A percentile compares a stretch with the other conserved stretches of the same genome.
Evolutionary conservation across 2,797 vertebrate species (phyloP).

Genomic region (Diceros bicornis): DNA sequence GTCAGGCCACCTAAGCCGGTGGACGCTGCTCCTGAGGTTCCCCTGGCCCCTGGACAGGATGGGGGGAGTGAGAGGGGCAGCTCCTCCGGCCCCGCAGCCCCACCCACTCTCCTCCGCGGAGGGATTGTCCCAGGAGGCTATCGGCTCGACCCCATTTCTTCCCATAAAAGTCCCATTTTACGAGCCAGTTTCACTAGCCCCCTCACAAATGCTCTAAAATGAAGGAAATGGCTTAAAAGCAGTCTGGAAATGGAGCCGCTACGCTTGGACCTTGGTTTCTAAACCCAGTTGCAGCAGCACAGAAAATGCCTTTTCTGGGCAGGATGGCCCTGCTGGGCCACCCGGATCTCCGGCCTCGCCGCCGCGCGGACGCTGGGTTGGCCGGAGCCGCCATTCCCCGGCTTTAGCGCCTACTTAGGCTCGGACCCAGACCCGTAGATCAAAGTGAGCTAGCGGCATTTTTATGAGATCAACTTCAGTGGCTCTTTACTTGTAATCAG

Average conservation of each 20-base stretch:
- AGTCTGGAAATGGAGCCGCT: constrained; percentile 68
- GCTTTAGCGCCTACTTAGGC: constrained; percentile 80
- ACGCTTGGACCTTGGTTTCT: constrained; percentile 52
- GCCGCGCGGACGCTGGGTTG: neutral
- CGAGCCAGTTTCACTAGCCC: constrained; percentile 70
- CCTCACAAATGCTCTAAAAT: constrained; percentile 77
- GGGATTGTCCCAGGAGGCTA: constrained; percentile 59
- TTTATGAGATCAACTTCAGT: constrained; percentile 87
- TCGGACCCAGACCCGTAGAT: constrained; percentile 78
- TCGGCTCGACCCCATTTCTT: constrained; percentile 65
- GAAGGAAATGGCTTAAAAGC: constrained; percentile 78
- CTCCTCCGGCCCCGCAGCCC: neutral
- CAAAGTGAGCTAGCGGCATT: constrained; percentile 85
- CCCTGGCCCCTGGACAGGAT: neutral
- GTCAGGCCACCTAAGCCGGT: constrained; percentile 29
- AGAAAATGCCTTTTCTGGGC: constrained; percentile 58
- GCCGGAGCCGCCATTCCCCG: constrained; percentile 63
- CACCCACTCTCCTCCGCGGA: constrained; percentile 28
- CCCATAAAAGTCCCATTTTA: constrained; percentile 82
- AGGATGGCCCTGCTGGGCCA: neutral
- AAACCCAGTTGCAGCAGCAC: constrained; percentile 7
- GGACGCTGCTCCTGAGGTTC: neutral
- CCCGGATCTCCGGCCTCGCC: neutral
- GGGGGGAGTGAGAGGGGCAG: neutral
- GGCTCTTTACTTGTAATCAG: constrained; percentile 84